Evolutionary conservation across 2,113 vertebrate species (phyloP).

Genomic region (Sphaerodactylus townsendi): DNA sequence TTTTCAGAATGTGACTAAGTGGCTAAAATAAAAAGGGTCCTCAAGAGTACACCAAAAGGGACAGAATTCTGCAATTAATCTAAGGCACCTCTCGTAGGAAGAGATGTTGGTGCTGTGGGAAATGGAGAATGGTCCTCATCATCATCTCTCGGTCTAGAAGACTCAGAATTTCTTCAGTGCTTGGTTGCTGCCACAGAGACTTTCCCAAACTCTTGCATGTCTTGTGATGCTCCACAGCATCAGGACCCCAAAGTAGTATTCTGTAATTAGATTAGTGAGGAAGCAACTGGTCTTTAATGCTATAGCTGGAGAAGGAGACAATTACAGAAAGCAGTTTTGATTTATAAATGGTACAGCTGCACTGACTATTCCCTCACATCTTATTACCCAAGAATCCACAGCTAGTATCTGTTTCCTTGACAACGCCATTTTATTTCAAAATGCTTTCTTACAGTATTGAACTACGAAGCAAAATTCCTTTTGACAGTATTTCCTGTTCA

Average conservation of each 20-base stretch:
- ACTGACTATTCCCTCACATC: slow-evolving; percentile 23
- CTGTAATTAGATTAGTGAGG: slow-evolving; percentile 64
- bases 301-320: slow-evolving; percentile 2
- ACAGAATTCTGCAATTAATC: neutral
- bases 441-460: slow-evolving; percentile 15
- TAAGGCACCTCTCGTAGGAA: slow-evolving; percentile 76
- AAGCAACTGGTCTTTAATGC: slow-evolving; percentile 38
- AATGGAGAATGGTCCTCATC: slow-evolving; percentile 83
- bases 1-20: neutral
- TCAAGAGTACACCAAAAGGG: neutral
- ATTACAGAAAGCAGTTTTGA: slow-evolving; percentile 7
- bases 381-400: slow-evolving; percentile 27
- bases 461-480: slow-evolving; percentile 13
- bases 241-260: slow-evolving; percentile 89
- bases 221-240: slow-evolving; percentile 92
- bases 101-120: slow-evolving; percentile 86
- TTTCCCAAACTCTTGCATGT: slow-evolving; percentile 87
- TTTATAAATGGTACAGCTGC: slow-evolving; percentile 25
- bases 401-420: slow-evolving; percentile 24
- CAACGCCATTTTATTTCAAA: slow-evolving; percentile 43
- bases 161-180: slow-evolving; percentile 84
- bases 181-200: slow-evolving; percentile 92
- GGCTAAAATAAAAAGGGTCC: neutral
- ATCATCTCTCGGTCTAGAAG: slow-evolving; percentile 83
- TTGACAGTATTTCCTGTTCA: neutral